These are phyloP conservation scores for Drosophila setifemur DNA, from an alignment of 1,140 invertebrate genomes.

Conservation along the genomic window DNA sequence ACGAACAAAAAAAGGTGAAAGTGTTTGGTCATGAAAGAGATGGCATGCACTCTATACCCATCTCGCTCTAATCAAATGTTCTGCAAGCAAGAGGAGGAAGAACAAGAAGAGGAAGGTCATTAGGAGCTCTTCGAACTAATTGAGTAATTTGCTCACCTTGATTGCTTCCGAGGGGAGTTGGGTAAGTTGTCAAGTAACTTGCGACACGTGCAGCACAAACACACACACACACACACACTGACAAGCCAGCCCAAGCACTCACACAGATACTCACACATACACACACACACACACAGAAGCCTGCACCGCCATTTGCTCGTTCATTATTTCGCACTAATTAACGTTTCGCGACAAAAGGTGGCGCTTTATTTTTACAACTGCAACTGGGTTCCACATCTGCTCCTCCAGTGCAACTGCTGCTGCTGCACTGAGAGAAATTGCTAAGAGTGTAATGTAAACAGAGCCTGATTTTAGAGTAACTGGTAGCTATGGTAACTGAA, in stretches of 20 bases:
- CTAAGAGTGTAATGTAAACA: no score
- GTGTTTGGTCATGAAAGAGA: no score
- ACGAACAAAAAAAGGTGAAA: no score
- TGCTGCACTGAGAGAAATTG: neutral
- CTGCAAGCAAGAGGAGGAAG: no score
- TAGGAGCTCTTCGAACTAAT: conserved; percentile 51
- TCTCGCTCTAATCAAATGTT: conserved; percentile 22
- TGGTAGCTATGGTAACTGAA: no score
- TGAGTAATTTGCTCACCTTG: conserved; percentile 53
- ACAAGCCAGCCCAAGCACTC: no score
- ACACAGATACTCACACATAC: neutral
- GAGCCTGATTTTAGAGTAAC: no score
- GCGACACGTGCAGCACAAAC: neutral
- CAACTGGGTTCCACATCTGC: conserved; percentile 6
- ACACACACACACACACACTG: neutral
- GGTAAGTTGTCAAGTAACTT: conserved; percentile 9
- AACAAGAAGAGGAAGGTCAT: conserved; percentile 9
- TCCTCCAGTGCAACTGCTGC: conserved; percentile 5
- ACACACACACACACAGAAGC: neutral
- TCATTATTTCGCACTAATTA: conserved; percentile 79
- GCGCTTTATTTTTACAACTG: conserved; percentile 44
- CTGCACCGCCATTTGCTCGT: conserved; percentile 23
- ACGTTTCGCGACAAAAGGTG: conserved; percentile 71
- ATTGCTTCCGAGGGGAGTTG: conserved; percentile 38
- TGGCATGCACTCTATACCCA: neutral